These are phyloP conservation scores for Apomyelois bistriatella DNA, from an alignment of 2,888 invertebrate genomes.

Conservation along the genomic window DNA sequence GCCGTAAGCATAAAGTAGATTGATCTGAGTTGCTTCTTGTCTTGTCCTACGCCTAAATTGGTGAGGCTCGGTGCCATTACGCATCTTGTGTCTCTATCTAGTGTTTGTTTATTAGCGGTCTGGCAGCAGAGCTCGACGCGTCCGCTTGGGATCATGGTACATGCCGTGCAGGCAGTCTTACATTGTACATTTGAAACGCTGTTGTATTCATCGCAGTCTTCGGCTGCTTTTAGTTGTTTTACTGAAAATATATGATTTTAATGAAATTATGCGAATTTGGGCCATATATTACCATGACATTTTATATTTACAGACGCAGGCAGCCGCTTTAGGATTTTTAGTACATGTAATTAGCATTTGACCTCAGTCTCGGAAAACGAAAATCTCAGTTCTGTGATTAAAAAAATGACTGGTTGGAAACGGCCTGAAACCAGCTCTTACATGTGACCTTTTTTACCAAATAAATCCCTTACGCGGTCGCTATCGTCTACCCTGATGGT, in stretches of 20 bases:
- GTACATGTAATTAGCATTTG: too few relatives aligned
- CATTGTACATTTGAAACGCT: slow-evolving; percentile 1
- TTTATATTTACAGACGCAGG: too few relatives aligned
- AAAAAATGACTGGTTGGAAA: too few relatives aligned
- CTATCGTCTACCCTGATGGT: too few relatives aligned
- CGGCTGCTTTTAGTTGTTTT: slow-evolving; percentile 33
- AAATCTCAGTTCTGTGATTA: too few relatives aligned
- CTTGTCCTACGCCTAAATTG: slow-evolving; percentile 43
- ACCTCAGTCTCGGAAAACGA: too few relatives aligned
- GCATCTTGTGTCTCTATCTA: slow-evolving; percentile 17
- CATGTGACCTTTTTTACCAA: too few relatives aligned
- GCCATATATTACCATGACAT: not conserved
- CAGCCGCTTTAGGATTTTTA: too few relatives aligned
- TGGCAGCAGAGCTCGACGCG: slow-evolving; percentile 42
- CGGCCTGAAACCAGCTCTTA: too few relatives aligned
- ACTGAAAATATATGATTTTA: slow-evolving; percentile 28
- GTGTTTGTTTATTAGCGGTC: slow-evolving; percentile 26
- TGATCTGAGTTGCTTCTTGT: slow-evolving; percentile 47
- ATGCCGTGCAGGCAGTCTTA: slow-evolving; percentile 35
- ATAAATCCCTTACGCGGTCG: too few relatives aligned
- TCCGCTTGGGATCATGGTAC: slow-evolving; percentile 59
- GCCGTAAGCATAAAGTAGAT: slow-evolving; percentile 55
- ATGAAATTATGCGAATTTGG: not conserved
- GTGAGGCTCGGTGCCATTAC: slow-evolving; percentile 42
- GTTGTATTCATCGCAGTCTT: slow-evolving; percentile 23